Percentiles rank a stretch among this genome's conserved stretches.
Conservation (phyloP, 2,888 invertebrate genomes). For the Callimorpha dominula region DNA sequence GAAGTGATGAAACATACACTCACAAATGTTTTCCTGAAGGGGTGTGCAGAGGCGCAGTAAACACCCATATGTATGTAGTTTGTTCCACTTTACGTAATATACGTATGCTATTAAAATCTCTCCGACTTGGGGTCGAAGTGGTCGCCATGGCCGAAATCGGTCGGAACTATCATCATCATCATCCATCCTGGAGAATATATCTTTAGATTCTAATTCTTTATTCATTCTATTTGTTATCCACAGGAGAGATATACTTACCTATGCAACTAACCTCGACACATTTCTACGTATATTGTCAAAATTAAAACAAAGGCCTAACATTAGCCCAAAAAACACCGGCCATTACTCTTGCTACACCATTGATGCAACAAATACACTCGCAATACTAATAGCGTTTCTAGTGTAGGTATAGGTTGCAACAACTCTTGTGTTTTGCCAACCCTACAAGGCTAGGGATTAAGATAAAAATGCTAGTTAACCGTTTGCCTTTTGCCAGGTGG, state of each 20-base stretch:
- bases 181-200: too few relatives aligned
- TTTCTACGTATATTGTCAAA: background rate
- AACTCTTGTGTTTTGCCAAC: background rate
- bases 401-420: background rate
- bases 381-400: background rate
- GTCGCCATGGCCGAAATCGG: too few relatives aligned
- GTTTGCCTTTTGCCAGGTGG: too few relatives aligned
- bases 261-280: background rate
- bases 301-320: background rate
- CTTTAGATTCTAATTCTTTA: background rate
- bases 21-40: background rate
- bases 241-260: background rate
- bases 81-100: background rate
- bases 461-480: too few relatives aligned
- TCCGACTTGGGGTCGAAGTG: too few relatives aligned
- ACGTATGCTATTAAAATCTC: too few relatives aligned
- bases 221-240: background rate
- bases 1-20: background rate
- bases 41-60: background rate
- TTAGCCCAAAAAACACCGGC: background rate
- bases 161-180: too few relatives aligned
- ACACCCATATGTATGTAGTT: background rate
- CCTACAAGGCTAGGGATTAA: background rate
- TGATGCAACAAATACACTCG: background rate
- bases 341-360: background rate